phyloP scores from a whole-genome alignment of 2,888 invertebrate species.

The Hartigia nigra region DNA sequence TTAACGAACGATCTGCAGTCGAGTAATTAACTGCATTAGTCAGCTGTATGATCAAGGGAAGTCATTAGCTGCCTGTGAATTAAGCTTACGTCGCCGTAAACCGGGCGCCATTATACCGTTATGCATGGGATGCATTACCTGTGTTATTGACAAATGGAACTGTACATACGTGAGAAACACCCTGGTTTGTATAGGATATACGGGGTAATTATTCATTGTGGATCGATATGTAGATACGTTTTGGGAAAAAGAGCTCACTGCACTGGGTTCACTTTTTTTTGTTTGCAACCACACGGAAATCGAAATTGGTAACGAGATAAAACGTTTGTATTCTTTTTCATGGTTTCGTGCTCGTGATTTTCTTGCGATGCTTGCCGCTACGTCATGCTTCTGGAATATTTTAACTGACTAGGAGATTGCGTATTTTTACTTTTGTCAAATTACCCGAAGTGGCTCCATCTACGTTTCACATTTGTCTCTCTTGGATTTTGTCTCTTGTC shows the following conservation, averaged over 20 bases:
- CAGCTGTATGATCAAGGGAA: conserved; percentile 3
- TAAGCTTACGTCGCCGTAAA: conserved; percentile 1
- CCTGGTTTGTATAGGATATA: neutral
- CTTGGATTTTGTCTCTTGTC: neutral
- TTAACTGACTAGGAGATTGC: neutral
- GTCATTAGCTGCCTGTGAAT: conserved; percentile 5
- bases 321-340: no score
- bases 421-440: neutral
- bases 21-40: conserved; percentile 1
- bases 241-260: neutral
- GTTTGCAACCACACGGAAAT: no score
- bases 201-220: neutral
- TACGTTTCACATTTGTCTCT: neutral
- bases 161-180: neutral
- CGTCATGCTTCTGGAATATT: neutral
- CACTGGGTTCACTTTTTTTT: no score
- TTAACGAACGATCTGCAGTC: neutral
- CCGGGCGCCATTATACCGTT: neutral
- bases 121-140: neutral
- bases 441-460: neutral
- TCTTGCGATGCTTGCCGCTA: no score
- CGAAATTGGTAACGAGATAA: no score
- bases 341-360: no score
- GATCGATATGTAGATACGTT: neutral
- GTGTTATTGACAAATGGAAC: conserved; percentile 4